Evolutionary conservation across 2,888 invertebrate species (phyloP).

Genomic region (Herminia tarsipennalis): DNA sequence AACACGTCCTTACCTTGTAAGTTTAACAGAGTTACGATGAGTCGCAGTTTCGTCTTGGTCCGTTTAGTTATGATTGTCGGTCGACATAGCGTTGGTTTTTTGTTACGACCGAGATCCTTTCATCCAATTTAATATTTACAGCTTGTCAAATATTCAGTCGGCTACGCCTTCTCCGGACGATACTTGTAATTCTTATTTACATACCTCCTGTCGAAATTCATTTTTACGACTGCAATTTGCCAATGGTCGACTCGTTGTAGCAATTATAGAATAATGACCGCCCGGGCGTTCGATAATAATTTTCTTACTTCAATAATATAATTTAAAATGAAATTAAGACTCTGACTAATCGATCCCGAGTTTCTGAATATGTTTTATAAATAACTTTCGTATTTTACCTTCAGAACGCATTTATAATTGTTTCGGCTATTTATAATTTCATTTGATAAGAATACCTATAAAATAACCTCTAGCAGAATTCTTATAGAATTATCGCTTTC

Average conservation of each 20-base stretch:
- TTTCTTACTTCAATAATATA: too few species aligned
- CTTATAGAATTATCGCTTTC: too few species aligned
- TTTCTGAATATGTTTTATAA: too few species aligned
- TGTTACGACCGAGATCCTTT: slow-evolving; percentile 59
- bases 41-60: slow-evolving; percentile 57
- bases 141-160: slow-evolving; percentile 69
- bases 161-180: slow-evolving; percentile 60
- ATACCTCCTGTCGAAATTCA: slow-evolving; percentile 58
- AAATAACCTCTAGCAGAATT: slow-evolving; percentile 11
- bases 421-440: too few species aligned
- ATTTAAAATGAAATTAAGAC: too few species aligned
- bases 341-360: too few species aligned
- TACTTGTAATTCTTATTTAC: slow-evolving; percentile 69
- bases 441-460: too few species aligned
- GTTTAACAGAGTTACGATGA: slow-evolving; percentile 71
- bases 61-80: slow-evolving; percentile 61
- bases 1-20: slow-evolving; percentile 68
- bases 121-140: slow-evolving; percentile 76
- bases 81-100: slow-evolving; percentile 59
- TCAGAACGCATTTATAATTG: too few species aligned
- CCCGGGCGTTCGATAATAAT: slow-evolving; percentile 39
- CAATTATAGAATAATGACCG: slow-evolving; percentile 54
- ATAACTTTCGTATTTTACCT: too few species aligned
- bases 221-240: slow-evolving; percentile 66
- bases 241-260: slow-evolving; percentile 51